These are phyloP conservation scores for Tetranychus truncatus DNA, from an alignment of 2,888 invertebrate species.

Conservation along the genomic window DNA sequence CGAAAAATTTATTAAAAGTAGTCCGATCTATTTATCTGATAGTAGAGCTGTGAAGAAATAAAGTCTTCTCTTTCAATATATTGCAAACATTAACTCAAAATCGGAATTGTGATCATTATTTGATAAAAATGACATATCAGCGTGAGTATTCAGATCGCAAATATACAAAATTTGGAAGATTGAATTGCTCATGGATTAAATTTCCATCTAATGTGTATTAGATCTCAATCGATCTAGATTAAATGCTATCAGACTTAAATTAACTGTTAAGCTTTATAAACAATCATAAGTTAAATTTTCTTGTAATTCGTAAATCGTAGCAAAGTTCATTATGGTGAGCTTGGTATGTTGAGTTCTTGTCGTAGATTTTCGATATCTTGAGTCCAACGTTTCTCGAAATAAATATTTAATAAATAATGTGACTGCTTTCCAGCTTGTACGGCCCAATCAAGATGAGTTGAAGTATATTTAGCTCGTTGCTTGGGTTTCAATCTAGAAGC, in stretches of 20 bases:
- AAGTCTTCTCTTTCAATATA: too few species aligned
- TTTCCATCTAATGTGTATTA: too few species aligned
- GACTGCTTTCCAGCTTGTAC: slow-evolving; percentile 53
- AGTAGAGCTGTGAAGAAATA: too few species aligned
- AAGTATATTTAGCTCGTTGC: slow-evolving; percentile 56
- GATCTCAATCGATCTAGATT: too few species aligned
- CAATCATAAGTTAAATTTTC: too few species aligned
- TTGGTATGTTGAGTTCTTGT: slow-evolving; percentile 54
- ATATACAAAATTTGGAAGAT: too few species aligned
- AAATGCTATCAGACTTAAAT: too few species aligned
- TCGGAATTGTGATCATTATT: not conserved
- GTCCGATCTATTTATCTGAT: not conserved
- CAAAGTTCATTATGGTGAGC: not conserved
- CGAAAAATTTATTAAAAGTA: too few species aligned
- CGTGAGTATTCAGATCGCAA: not conserved
- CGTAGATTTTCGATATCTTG: slow-evolving; percentile 61
- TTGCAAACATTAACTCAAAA: too few species aligned
- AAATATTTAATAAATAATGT: slow-evolving; percentile 63
- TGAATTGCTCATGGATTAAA: too few species aligned
- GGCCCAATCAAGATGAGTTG: slow-evolving; percentile 68
- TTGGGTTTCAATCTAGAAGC: slow-evolving; percentile 65
- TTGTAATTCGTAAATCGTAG: too few species aligned
- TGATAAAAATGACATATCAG: not conserved
- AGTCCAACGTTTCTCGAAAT: slow-evolving; percentile 85
- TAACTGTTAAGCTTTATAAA: too few species aligned